Evolutionary conservation across 2,113 vertebrate species (phyloP), one percentile per base, ranked within the genome.

Genomic region (Neogale vison): DNA sequence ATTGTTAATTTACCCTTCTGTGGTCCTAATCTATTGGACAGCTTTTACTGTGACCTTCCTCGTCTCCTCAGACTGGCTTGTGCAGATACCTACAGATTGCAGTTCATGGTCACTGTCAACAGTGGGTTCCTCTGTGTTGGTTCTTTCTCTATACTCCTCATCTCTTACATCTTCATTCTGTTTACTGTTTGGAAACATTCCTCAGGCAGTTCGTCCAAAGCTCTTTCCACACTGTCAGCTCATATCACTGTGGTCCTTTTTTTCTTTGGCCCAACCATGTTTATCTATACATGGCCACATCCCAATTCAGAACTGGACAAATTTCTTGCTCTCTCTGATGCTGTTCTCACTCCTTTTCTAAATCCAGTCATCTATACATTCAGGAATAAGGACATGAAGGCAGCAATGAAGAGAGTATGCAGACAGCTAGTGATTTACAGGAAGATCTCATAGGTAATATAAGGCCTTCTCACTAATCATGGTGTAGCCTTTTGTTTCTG

Each of bases 331-430:
- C 13, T 98, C 20, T 90, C 52, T 86, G 97, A 98, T 85, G 67
- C 88, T 0, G 65, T 96, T 45, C 26, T 98, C 34, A 96, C 95
- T 52, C 97, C 96, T 57, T 87, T 98, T 76, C 36, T 97, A 8
- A 98, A 98, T 74, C 96, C 97, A 50, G 42, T 97, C 2, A 91
- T 98, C 17, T 98, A 97, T 12, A 97, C 93, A 31, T 52, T 98
- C 36, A 98, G 96, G 15, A 98, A 98, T 57, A 94, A 97, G 63
- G 92, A 98, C 0, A 95, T 98, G 87, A 95, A 97, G n/a, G 52
- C 23, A 47, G 88, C 96, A 50, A 95, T 97, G 77, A 97, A 95
- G 24, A 95, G 92, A 97, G 47, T 90, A 13, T 95, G 74, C 23
- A 96, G 67, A 24, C 14, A 90, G 10, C 4, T 98, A 67, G 63